Base-by-base conservation (phyloP, 1,140 invertebrate species). In the Drosophila burlai region DNA sequence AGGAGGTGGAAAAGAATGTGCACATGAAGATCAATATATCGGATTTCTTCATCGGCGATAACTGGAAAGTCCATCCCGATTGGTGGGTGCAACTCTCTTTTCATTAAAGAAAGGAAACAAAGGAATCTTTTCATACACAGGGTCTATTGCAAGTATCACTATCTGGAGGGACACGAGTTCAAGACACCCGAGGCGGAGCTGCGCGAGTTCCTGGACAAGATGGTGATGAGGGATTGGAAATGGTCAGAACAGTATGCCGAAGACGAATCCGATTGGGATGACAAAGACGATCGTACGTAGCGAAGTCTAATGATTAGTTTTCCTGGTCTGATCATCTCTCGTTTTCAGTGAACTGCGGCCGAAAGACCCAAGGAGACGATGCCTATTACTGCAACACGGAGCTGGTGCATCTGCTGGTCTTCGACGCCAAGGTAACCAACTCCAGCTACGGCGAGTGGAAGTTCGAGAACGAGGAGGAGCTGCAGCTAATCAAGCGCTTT, bases 91-190 rank as follows among this genome's bases (percentile, higher is more conserved):
- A 24, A 10, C 9, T 0, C 2, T 18, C 1, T 5, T 29, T n/a
- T 26, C 8, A 16, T 1, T 10, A 0, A 10, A 10, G 24, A 29
- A 49, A 24, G 43, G 96, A 5, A 9, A 16, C 18, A 21, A 24
- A 7, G 13, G 26, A 29, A 29, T 6, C 24, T 10, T 16, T 3
- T 29, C 47, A 16, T 5, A n/a, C 8, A 26, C 24, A 49, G 96
- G 96, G 95, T 96, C 0, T 98, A 98, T 86, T 98, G 97, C 93
- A 96, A 97, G 78, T 98, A 97, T 93, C 97, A 97, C 87, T 97
- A 97, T 86, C 93, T 96, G 52, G 95, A 96, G 91, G 95, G 95
- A 0, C 95, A 96, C 73, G 95, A 96, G 68, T 97, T 96, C 75
- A 91, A 94, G 11, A 95, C 93, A 16, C 94, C 96, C 4, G 97